Evolutionary conservation across 2,888 invertebrate genomes (phyloP).

Genomic region (Andrena camellia): DNA sequence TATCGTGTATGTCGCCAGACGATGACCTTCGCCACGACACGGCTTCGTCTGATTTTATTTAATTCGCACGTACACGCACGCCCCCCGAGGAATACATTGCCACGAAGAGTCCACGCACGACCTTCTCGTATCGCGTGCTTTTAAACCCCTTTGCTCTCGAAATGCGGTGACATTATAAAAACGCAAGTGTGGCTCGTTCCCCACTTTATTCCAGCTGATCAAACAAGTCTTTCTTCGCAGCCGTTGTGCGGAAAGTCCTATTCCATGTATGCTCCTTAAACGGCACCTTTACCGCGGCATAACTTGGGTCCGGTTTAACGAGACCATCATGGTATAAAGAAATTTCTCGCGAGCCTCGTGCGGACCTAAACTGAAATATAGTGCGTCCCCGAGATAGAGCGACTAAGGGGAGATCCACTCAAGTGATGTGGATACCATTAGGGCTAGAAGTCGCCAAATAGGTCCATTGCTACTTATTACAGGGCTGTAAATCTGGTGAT

Average conservation of each 20-base stretch:
- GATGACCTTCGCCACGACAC: conserved; percentile 53
- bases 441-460: too few species aligned
- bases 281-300: background rate
- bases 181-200: background rate
- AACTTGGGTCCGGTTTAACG: background rate
- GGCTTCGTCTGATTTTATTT: conserved; percentile 38
- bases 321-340: background rate
- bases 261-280: background rate
- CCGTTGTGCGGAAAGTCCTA: background rate
- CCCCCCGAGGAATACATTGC: conserved; percentile 13
- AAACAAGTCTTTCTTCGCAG: background rate
- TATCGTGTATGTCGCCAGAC: conserved; percentile 8
- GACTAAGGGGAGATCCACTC: too few species aligned
- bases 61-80: conserved; percentile 17
- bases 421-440: too few species aligned
- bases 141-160: background rate
- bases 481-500: too few species aligned
- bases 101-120: conserved; percentile 13
- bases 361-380: background rate
- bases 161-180: background rate
- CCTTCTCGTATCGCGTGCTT: conserved; percentile 34
- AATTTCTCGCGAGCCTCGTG: background rate
- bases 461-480: too few species aligned
- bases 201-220: conserved; percentile 15
- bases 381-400: too few species aligned